Base-by-base conservation (phyloP, 1,140 invertebrate species). In the Zaprionus ghesquierei region DNA sequence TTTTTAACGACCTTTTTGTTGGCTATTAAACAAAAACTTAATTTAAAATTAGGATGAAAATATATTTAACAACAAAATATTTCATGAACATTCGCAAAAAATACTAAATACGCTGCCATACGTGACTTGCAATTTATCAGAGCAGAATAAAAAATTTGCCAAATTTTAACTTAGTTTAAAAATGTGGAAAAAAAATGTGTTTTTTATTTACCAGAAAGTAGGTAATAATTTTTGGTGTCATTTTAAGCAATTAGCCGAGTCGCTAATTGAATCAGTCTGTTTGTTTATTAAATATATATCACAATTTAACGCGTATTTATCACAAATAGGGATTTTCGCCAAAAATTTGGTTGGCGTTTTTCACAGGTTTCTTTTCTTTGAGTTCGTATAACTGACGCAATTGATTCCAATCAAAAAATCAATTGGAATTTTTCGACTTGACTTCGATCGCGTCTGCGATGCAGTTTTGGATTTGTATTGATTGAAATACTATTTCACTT, bases 221-320 rank as follows among this genome's bases (percentile, higher is more conserved):
- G 31, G 86, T 89, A n/a, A 91, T 89, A 51, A 91, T 74, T 69
- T 85, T 77, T 10, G 90, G 90, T 44, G 90, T 86, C 90, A 91
- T 91, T 73, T 63, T 41, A 65, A 27, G 64, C 20, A 46, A 55
- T 66, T 49, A 53, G 54, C 4, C 9, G 61, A 10, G n/a, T 35
- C 55, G 71, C 58, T 85, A 77, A 69, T 61, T 59, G 35, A 75
- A 82, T 86, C 82, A 86, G 82, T 87, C 82, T 71, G 51, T 56
- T 50, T 71, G 44, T 18, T 44, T 31, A 60, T 46, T 35, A 53
- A 54, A 49, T 46, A 62, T 46, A 62, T 76, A 73, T 78, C 76
- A 75, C 73, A 78, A 60, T 70, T 70, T 31, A 31, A 46, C 10
- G 60, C 29, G 31, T 69, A 63, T 68, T 65, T 77, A 86, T 76